phyloP scores from a whole-genome alignment of 2,888 invertebrate genomes.

The Lithophane leautieri region DNA sequence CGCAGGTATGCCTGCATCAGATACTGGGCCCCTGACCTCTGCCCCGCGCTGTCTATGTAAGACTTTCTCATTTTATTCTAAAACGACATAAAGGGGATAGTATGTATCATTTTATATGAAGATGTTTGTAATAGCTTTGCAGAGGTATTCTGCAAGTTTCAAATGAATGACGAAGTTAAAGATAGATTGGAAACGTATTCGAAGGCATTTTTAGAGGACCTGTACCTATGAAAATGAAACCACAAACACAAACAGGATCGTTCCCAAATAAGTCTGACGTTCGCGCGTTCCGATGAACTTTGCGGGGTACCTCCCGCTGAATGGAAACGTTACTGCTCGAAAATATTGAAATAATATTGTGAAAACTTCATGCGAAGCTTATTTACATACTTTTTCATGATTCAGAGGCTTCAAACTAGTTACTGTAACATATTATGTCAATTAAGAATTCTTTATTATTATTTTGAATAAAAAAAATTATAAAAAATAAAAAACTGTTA shows the following conservation, averaged over 20 bases:
- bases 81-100: slow-evolving; percentile 27
- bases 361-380: not conserved
- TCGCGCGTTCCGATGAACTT: not conserved
- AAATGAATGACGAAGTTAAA: not conserved
- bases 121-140: too few relatives aligned
- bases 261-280: not conserved
- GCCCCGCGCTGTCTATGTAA: slow-evolving; percentile 23
- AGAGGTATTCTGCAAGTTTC: not conserved
- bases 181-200: not conserved
- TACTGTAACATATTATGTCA: too few relatives aligned
- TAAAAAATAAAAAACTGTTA: too few relatives aligned
- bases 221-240: not conserved
- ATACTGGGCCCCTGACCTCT: slow-evolving; percentile 55
- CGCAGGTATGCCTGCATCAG: slow-evolving; percentile 56
- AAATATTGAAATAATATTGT: too few relatives aligned
- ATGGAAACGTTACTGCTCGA: not conserved
- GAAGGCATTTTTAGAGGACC: not conserved
- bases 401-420: too few relatives aligned
- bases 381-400: not conserved
- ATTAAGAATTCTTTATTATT: too few relatives aligned
- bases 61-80: slow-evolving; percentile 54
- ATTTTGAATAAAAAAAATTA: too few relatives aligned
- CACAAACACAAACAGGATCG: not conserved
- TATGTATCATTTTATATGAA: too few relatives aligned
- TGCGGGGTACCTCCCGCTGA: not conserved